Evolutionary conservation across 2,797 vertebrate species (phyloP).

Genomic region (Sebastes minor): DNA sequence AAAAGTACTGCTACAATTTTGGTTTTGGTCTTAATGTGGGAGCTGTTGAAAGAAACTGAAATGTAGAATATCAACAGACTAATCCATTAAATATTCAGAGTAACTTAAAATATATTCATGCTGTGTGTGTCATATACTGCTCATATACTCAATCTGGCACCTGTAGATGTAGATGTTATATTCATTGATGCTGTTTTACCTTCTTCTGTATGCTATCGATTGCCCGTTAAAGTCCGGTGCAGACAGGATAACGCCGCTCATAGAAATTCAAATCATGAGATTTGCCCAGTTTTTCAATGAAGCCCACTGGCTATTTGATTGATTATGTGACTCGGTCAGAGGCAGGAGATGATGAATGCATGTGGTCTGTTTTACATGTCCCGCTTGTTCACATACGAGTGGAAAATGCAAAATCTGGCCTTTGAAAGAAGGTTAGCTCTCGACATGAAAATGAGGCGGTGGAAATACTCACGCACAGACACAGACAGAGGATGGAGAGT

Average conservation of each 20-base stretch:
- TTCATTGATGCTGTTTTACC: slow-evolving; percentile 2
- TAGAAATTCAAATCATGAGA: slow-evolving; percentile 27
- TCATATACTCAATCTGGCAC: background rate
- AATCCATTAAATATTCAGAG: background rate
- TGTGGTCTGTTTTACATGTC: slow-evolving; percentile 18
- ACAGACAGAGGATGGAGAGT: background rate
- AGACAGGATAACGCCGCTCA: background rate
- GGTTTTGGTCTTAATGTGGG: background rate
- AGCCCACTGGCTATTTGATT: slow-evolving; percentile 30
- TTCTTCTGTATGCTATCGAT: slow-evolving; percentile 20
- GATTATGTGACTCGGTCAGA: slow-evolving; percentile 42
- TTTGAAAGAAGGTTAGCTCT: slow-evolving; percentile 39
- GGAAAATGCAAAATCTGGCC: slow-evolving; percentile 44
- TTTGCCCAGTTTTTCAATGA: slow-evolving; percentile 4
- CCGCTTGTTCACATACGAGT: background rate
- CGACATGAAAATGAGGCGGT: slow-evolving; percentile 5
- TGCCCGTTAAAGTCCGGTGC: background rate
- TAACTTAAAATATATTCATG: background rate
- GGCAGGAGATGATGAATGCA: slow-evolving; percentile 20
- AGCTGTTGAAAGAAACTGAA: background rate
- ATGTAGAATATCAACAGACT: background rate
- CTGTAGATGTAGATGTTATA: background rate
- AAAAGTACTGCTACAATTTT: background rate
- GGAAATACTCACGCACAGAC: background rate
- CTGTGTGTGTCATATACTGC: background rate